A percentile compares a stretch with the other conserved stretches of the same genome.
These are phyloP conservation scores for Otis tarda DNA, from an alignment of 2,113 vertebrate species.

Conservation along the genomic window DNA sequence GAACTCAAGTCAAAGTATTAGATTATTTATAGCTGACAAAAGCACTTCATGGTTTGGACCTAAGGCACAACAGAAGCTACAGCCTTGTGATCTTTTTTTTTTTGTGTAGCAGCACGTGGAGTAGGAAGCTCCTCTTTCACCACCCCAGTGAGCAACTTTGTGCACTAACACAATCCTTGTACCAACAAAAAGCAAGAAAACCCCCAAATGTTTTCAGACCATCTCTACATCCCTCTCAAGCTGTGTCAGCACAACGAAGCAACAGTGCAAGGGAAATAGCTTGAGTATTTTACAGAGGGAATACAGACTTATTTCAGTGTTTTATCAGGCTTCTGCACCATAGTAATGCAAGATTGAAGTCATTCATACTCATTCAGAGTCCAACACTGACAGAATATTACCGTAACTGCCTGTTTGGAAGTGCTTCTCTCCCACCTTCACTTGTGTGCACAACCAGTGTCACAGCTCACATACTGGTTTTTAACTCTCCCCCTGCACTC, in stretches of 20 bases:
- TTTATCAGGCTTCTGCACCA: background rate
- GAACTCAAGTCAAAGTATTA: background rate
- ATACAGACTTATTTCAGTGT: background rate
- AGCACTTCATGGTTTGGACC: background rate
- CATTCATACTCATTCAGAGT: background rate
- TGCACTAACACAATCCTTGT: background rate
- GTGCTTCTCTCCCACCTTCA: background rate
- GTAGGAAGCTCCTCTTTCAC: background rate
- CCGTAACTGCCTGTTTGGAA: background rate
- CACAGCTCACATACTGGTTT: background rate
- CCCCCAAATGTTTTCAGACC: background rate
- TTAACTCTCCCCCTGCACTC: background rate
- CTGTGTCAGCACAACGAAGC: background rate
- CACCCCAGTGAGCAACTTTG: background rate
- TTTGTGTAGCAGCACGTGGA: background rate
- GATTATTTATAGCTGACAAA: background rate
- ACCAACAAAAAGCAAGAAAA: background rate
- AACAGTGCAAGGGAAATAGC: background rate
- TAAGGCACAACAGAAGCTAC: background rate
- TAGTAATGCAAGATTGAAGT: background rate
- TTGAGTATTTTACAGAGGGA: background rate
- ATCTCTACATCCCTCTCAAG: background rate
- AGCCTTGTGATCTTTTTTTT: background rate
- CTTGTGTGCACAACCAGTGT: accelerated
- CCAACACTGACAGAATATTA: background rate